Percentiles rank a stretch among this genome's conserved stretches.
Conservation (phyloP, 2,113 vertebrate genomes). For the Thamnaconus septentrionalis region DNA sequence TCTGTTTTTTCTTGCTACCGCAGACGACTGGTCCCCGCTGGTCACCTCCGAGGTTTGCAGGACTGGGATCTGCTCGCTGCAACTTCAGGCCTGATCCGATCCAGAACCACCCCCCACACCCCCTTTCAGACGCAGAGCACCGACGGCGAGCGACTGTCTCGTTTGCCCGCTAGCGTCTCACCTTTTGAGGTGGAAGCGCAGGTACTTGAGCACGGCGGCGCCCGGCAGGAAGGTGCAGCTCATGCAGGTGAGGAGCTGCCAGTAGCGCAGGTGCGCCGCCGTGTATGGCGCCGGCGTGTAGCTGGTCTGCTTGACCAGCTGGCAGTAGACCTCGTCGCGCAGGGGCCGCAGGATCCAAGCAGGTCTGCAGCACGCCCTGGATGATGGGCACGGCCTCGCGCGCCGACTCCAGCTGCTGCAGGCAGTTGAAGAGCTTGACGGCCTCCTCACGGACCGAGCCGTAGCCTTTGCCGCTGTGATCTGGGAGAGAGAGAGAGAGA, state of each 20-base stretch:
- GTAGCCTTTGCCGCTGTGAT: constrained; percentile 81
- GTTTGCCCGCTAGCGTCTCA: constrained; percentile 48
- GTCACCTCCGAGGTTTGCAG: neutral
- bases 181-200: constrained; percentile 92
- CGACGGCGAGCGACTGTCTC: neutral
- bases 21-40: constrained; percentile 19
- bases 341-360: constrained; percentile 91
- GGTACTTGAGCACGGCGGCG: constrained; percentile 82
- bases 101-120: too few species aligned
- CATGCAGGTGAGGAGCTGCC: constrained; percentile 98
- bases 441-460: constrained; percentile 90
- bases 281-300: constrained; percentile 76
- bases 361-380: constrained; percentile 96
- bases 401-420: constrained; percentile 90
- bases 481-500: constrained; percentile 43
- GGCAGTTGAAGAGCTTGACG: constrained; percentile 91
- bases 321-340: constrained; percentile 97
- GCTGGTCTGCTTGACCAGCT: constrained; percentile 97
- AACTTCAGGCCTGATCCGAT: too few species aligned
- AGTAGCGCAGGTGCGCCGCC: constrained; percentile 86
- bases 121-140: too few species aligned
- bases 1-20: constrained; percentile 13
- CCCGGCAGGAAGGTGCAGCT: constrained; percentile 95
- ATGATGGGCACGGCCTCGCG: constrained; percentile 88
- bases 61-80: too few species aligned